These are phyloP conservation scores for Parauchenoglanis punctatus DNA, from an alignment of 2,797 vertebrate genomes.

Conservation along the genomic window DNA sequence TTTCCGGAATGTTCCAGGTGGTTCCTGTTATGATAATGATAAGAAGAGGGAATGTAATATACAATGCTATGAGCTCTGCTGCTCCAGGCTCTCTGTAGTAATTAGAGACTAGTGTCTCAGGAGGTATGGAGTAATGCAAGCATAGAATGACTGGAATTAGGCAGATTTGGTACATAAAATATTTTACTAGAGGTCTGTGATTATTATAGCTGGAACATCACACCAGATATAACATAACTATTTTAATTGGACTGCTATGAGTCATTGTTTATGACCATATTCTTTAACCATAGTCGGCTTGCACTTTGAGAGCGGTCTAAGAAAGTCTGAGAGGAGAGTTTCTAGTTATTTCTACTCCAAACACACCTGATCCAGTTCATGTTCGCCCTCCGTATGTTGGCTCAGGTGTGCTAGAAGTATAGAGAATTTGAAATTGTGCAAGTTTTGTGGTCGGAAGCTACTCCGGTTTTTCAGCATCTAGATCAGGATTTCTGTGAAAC, in stretches of 20 bases:
- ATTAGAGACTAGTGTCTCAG: constrained; percentile 14
- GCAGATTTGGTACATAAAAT: neutral
- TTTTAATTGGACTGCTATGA: neutral
- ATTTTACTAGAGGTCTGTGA: neutral
- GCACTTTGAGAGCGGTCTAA: neutral
- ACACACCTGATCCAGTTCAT: neutral
- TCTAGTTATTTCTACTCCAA: neutral
- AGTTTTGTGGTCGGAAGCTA: neutral
- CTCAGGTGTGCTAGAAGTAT: neutral
- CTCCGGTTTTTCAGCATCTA: neutral
- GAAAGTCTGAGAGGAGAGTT: neutral
- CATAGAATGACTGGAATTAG: neutral
- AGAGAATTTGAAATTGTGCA: neutral
- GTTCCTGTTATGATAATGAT: constrained; percentile 58
- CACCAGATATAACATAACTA: neutral
- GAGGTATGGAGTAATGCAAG: neutral
- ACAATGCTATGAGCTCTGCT: neutral
- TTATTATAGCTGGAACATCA: neutral
- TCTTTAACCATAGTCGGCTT: neutral
- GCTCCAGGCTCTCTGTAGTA: neutral
- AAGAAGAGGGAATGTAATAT: constrained; percentile 52
- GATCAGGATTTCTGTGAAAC: neutral
- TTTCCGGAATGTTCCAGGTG: constrained; percentile 56
- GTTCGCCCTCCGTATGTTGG: neutral
- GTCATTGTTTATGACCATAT: neutral